Percentiles rank a stretch among this genome's conserved stretches.
phyloP scores from a whole-genome alignment of 1,140 invertebrate genomes.

The Zaprionus davidi region DNA sequence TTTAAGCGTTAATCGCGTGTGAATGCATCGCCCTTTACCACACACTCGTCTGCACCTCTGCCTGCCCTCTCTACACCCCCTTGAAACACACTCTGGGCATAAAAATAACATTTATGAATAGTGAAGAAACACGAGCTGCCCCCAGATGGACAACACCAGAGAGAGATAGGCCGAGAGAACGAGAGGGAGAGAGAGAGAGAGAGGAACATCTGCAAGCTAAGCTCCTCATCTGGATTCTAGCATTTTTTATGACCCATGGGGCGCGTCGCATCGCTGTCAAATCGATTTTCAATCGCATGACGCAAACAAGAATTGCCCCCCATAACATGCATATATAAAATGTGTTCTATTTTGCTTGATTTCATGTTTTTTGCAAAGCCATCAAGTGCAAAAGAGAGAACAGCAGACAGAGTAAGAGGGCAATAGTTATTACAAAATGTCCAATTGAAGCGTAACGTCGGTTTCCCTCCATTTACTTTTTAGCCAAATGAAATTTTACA shows the following conservation, averaged over 20 bases:
- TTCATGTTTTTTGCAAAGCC: slow-evolving; percentile 6
- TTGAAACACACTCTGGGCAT: background rate
- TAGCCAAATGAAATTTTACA: slow-evolving; percentile 5
- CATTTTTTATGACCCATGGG: slow-evolving; percentile 32
- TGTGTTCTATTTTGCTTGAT: slow-evolving; percentile 4
- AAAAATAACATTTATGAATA: slow-evolving; percentile 50
- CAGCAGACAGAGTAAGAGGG: background rate
- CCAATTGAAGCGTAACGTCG: slow-evolving; percentile 36
- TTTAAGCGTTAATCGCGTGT: slow-evolving; percentile 52
- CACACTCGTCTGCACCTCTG: background rate
- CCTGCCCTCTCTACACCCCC: background rate
- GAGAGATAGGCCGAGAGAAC: background rate
- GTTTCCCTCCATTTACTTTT: slow-evolving; percentile 33
- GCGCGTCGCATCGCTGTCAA: slow-evolving; percentile 28
- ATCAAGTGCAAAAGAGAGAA: background rate
- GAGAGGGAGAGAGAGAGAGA: background rate
- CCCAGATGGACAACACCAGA: slow-evolving; percentile 29
- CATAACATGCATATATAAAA: slow-evolving; percentile 9
- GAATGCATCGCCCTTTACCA: slow-evolving; percentile 46
- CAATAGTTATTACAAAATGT: slow-evolving; percentile 31
- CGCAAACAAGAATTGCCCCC: slow-evolving; percentile 28
- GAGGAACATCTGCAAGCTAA: background rate
- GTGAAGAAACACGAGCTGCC: slow-evolving; percentile 34
- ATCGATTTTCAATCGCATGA: slow-evolving; percentile 53
- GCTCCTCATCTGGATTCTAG: background rate